phyloP scores from a whole-genome alignment of 2,797 vertebrate genomes.

The Micrastur ruficollis region DNA sequence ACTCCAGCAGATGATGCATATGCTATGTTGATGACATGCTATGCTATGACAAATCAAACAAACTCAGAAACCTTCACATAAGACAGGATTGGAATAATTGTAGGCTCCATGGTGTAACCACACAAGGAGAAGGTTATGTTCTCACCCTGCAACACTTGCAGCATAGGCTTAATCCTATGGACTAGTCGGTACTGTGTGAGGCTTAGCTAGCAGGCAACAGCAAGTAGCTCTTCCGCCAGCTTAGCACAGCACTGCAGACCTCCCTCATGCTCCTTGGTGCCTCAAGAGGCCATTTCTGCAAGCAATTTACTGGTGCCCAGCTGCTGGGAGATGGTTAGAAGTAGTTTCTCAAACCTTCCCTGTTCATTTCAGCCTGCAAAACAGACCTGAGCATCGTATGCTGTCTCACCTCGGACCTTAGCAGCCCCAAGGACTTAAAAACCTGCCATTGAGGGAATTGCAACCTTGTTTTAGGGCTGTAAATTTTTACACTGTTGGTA shows the following conservation, averaged over 20 bases:
- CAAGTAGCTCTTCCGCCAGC: not conserved
- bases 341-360: not conserved
- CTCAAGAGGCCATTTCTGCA: not conserved
- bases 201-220: not conserved
- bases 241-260: not conserved
- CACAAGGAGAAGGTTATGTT: not conserved
- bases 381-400: not conserved
- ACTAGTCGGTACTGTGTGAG: not conserved
- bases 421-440: not conserved
- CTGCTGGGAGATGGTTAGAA: not conserved
- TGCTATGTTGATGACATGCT: not conserved
- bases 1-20: not conserved
- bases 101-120: not conserved
- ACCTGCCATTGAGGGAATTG: not conserved
- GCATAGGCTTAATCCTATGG: not conserved
- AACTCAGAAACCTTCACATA: not conserved
- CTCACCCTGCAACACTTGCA: not conserved
- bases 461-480: conserved; percentile 20
- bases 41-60: not conserved
- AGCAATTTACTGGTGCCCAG: not conserved
- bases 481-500: conserved; percentile 33
- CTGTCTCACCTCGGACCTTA: conserved; percentile 1
- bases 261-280: not conserved
- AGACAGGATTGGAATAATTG: not conserved
- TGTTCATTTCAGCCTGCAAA: not conserved